Evolutionary conservation across 2,888 invertebrate species (phyloP).

Genomic region (Ditylenchus weischeri): DNA sequence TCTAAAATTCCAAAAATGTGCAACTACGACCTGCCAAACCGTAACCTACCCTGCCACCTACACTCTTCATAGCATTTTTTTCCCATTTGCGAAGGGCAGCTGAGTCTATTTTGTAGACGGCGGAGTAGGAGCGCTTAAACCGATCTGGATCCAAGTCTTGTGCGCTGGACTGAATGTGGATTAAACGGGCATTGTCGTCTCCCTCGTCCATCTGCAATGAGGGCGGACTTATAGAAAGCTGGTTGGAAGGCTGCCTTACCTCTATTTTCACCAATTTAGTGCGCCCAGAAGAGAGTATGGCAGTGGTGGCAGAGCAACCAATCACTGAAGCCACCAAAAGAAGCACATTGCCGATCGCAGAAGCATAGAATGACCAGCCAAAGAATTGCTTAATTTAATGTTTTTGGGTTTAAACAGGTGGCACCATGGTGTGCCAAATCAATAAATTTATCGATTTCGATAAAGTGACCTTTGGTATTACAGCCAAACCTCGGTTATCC

Average conservation of each 20-base stretch:
- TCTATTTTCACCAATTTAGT: conserved; percentile 55
- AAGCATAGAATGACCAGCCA: conserved; percentile 56
- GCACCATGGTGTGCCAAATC: no score
- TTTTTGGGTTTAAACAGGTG: background rate
- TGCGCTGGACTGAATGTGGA: background rate
- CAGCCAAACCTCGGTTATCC: no score
- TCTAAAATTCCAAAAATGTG: conserved; percentile 25
- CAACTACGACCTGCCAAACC: background rate
- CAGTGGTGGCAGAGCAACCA: conserved; percentile 52
- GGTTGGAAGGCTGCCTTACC: conserved; percentile 17
- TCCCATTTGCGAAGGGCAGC: conserved; percentile 52
- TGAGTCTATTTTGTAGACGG: conserved; percentile 52
- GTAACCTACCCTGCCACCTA: conserved; percentile 17
- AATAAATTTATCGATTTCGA: no score
- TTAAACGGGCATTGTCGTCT: conserved; percentile 17
- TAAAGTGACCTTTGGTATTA: no score
- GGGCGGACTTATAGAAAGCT: background rate
- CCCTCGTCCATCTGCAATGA: conserved; percentile 16
- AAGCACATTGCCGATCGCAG: conserved; percentile 45
- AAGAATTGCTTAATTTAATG: conserved; percentile 47
- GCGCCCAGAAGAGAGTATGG: conserved; percentile 38
- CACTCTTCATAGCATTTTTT: conserved; percentile 41
- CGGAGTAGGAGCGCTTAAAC: conserved; percentile 28
- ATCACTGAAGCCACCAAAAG: conserved; percentile 45
- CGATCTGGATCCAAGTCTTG: background rate